phyloP scores from a whole-genome alignment of 2,113 vertebrate species.

The Tautogolabrus adspersus region DNA sequence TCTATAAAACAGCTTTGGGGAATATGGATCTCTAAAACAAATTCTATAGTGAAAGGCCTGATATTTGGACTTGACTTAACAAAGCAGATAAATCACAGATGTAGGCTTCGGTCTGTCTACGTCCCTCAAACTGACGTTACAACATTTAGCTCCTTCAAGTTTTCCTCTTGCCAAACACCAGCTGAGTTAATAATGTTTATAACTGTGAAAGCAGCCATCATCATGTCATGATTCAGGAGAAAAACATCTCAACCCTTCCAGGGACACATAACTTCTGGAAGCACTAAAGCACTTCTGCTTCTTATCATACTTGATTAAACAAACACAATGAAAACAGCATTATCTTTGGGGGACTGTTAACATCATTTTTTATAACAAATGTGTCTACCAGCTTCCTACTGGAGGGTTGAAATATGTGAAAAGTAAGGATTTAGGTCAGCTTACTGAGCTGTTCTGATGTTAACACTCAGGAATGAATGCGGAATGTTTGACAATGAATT shows the following conservation, averaged over 20 bases:
- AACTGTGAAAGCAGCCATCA: background rate
- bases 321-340: slow-evolving; percentile 9
- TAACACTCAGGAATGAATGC: background rate
- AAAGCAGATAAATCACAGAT: too few species aligned
- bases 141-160: background rate
- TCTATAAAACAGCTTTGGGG: too few species aligned
- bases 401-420: background rate
- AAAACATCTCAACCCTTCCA: slow-evolving; percentile 12
- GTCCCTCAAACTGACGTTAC: background rate
- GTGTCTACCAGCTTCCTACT: background rate
- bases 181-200: slow-evolving; percentile 14
- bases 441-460: background rate
- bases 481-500: background rate
- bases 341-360: background rate
- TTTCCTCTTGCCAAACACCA: slow-evolving; percentile 4
- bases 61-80: too few species aligned
- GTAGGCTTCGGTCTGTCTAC: background rate
- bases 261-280: slow-evolving; percentile 5
- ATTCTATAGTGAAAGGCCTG: too few species aligned
- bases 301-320: slow-evolving; percentile 1
- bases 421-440: background rate
- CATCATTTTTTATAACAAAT: background rate
- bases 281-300: background rate
- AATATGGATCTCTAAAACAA: too few species aligned
- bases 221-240: slow-evolving; percentile 13